Evolutionary conservation across 1,140 invertebrate species (phyloP).

Genomic region (Latrodectus geometricus): DNA sequence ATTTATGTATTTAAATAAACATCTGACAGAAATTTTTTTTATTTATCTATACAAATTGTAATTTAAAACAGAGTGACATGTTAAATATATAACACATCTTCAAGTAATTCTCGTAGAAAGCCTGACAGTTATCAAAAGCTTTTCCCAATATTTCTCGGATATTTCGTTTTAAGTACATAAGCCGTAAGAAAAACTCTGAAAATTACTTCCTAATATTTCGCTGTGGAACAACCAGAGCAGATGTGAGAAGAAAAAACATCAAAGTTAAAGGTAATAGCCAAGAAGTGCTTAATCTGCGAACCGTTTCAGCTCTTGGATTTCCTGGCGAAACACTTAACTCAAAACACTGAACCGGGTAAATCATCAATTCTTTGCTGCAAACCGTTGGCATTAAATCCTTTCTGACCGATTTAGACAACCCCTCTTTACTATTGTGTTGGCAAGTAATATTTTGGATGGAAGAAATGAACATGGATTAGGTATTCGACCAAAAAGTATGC

Average conservation of each 20-base stretch:
- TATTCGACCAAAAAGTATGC: constrained; percentile 27
- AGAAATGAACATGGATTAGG: constrained; percentile 28
- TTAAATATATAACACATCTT: background rate
- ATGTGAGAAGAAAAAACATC: constrained; percentile 5
- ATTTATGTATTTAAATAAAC: too few species aligned
- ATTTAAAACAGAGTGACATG: too few species aligned
- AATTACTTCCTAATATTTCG: constrained; percentile 54
- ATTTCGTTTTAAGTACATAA: constrained; percentile 27
- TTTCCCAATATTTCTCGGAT: background rate
- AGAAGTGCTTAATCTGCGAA: background rate
- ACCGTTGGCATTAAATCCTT: background rate
- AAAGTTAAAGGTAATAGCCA: constrained; percentile 22
- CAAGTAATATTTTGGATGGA: background rate
- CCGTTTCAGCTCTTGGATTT: background rate
- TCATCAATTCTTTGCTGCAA: constrained; percentile 15
- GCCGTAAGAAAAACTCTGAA: constrained; percentile 44
- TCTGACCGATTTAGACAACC: constrained; percentile 22
- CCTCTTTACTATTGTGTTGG: background rate
- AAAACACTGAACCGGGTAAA: constrained; percentile 33
- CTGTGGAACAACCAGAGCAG: background rate
- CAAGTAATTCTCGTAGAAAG: background rate
- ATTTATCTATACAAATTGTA: too few species aligned
- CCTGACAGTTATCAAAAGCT: background rate
- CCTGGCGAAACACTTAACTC: constrained; percentile 4
- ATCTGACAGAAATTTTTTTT: too few species aligned